These are phyloP conservation scores for Chloroclystis v-ata DNA, from an alignment of 2,888 invertebrate genomes.

Conservation along the genomic window DNA sequence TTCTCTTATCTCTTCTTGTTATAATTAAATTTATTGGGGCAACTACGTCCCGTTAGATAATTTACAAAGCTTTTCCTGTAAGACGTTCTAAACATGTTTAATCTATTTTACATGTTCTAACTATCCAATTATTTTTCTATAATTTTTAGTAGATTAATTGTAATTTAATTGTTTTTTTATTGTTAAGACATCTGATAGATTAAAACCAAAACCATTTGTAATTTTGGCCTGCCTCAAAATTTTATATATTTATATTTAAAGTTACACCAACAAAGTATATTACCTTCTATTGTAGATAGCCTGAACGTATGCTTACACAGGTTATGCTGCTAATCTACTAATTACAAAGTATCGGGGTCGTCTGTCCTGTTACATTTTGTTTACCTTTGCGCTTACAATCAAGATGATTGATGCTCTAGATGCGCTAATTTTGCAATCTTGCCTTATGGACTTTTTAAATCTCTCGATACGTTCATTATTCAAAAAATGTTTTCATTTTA, in stretches of 20 bases:
- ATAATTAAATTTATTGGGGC: conserved; percentile 14
- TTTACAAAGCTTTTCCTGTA: background rate
- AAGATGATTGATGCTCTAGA: conserved; percentile 58
- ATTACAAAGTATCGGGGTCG: conserved; percentile 24
- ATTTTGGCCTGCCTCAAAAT: too few relatives aligned
- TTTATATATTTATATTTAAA: too few relatives aligned
- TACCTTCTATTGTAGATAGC: too few relatives aligned
- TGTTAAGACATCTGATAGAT: too few relatives aligned
- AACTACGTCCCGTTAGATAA: background rate
- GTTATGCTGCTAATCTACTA: conserved; percentile 16
- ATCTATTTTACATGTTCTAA: too few relatives aligned
- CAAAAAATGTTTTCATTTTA: conserved; percentile 11
- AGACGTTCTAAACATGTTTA: too few relatives aligned
- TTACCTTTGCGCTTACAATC: conserved; percentile 50
- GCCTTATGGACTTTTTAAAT: conserved; percentile 33
- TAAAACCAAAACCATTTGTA: too few relatives aligned
- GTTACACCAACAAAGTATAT: too few relatives aligned
- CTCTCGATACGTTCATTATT: too few relatives aligned
- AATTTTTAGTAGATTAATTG: too few relatives aligned
- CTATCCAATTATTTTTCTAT: too few relatives aligned
- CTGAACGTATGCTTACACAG: conserved; percentile 3
- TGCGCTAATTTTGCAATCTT: conserved; percentile 44
- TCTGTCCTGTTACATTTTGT: conserved; percentile 26
- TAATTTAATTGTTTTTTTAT: too few relatives aligned
- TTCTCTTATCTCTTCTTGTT: conserved; percentile 20